Percentiles rank a stretch among this genome's conserved stretches.
These are phyloP conservation scores for Microcebus murinus DNA, from an alignment of 2,113 vertebrate species.

Conservation along the genomic window DNA sequence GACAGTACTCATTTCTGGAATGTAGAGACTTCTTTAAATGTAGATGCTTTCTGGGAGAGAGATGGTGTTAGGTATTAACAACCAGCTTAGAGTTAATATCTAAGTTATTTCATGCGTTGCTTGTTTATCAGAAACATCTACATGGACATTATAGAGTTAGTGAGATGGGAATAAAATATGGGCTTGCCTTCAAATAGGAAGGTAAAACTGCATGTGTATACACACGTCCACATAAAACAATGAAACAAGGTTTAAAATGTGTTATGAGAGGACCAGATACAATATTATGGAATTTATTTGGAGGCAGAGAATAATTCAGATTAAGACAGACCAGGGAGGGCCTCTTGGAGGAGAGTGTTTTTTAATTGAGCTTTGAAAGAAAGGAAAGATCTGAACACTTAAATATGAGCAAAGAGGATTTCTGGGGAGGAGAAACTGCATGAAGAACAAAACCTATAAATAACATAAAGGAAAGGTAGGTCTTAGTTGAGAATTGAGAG, in stretches of 20 bases:
- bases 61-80: neutral
- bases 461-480: neutral
- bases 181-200: neutral
- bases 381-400: neutral
- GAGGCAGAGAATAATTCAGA: neutral
- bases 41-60: neutral
- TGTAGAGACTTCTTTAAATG: neutral
- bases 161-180: neutral
- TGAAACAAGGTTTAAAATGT: neutral
- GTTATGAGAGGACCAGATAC: neutral
- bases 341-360: neutral
- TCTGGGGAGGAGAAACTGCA: neutral
- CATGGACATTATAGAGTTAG: neutral
- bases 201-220: neutral
- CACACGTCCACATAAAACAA: neutral
- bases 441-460: neutral
- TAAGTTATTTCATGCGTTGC: neutral
- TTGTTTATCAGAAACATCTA: conserved; percentile 11
- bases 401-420: neutral
- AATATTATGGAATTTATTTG: neutral
- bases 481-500: neutral
- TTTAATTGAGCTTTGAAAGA: neutral
- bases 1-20: neutral
- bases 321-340: neutral
- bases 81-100: neutral